These are phyloP conservation scores for Chlorospingus flavigularis DNA, from an alignment of 2,797 vertebrate species.

Conservation along the genomic window DNA sequence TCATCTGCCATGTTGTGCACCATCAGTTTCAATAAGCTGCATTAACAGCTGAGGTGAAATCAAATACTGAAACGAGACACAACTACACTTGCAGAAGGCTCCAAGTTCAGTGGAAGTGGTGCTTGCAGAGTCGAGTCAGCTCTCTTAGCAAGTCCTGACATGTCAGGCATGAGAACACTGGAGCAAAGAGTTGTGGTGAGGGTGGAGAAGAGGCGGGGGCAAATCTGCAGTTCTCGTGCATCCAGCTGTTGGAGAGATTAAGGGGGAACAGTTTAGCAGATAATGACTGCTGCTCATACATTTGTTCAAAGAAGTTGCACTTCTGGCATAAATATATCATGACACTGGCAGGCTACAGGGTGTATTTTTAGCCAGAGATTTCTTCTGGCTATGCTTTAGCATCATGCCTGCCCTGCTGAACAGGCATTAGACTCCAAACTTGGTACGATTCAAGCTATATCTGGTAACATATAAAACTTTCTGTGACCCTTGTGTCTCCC, in stretches of 20 bases:
- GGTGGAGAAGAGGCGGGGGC: not conserved
- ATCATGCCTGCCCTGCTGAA: not conserved
- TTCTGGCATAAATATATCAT: not conserved
- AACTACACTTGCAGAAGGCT: not conserved
- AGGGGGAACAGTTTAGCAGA: not conserved
- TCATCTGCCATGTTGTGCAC: conserved; percentile 8
- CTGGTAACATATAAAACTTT: not conserved
- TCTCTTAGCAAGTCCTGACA: not conserved
- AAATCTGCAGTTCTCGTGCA: not conserved
- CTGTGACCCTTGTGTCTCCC: not conserved
- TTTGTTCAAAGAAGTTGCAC: not conserved
- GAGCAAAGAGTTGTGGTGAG: not conserved
- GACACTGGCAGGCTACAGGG: not conserved
- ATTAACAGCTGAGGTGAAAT: conserved; percentile 37
- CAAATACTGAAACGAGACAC: conserved; percentile 26
- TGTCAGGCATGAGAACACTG: not conserved
- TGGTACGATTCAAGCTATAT: not conserved
- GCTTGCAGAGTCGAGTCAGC: not conserved
- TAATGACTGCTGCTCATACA: not conserved
- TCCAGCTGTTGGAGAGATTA: not conserved
- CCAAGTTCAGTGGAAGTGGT: not conserved
- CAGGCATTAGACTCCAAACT: not conserved
- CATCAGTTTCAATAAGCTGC: conserved; percentile 30
- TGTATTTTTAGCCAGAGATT: not conserved
- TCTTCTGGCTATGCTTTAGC: not conserved